Conservation (phyloP, 2,888 invertebrate species). For the Atherix ibis region DNA sequence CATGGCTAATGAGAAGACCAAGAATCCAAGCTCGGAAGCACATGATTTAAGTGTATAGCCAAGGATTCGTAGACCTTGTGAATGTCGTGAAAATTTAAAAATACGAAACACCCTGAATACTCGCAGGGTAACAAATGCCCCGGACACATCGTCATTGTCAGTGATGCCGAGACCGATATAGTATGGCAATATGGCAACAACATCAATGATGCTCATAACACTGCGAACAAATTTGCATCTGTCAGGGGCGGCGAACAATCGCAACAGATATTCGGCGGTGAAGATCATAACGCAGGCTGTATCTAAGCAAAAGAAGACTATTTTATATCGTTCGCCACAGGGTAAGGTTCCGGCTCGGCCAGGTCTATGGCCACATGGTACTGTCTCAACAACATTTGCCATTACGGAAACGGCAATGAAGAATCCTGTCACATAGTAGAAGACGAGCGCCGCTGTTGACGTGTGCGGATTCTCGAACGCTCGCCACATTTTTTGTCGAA, state of each 20-base stretch:
- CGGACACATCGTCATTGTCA: slow-evolving; percentile 96
- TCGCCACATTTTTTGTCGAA: slow-evolving; percentile 95
- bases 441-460: slow-evolving; percentile 96
- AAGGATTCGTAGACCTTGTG: slow-evolving; percentile 93
- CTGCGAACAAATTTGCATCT: slow-evolving; percentile 94
- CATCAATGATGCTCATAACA: slow-evolving; percentile 99
- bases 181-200: slow-evolving; percentile 97
- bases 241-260: slow-evolving; percentile 96
- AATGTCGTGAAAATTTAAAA: slow-evolving; percentile 99
- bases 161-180: slow-evolving; percentile 96
- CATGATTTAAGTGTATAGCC: slow-evolving; percentile 99
- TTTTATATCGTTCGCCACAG: slow-evolving; percentile 96
- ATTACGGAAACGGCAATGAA: slow-evolving; percentile 99
- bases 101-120: slow-evolving; percentile 99
- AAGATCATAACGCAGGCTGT: slow-evolving; percentile 99
- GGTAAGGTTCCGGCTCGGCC: slow-evolving; percentile 76
- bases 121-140: slow-evolving; percentile 95
- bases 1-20: slow-evolving; percentile 98
- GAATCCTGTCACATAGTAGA: slow-evolving; percentile 99
- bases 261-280: slow-evolving; percentile 90
- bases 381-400: slow-evolving; percentile 98
- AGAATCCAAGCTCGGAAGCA: slow-evolving; percentile 96
- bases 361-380: slow-evolving; percentile 80
- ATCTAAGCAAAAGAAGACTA: slow-evolving; percentile 95
- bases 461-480: slow-evolving; percentile 99